phyloP scores from a whole-genome alignment of 2,797 vertebrate species.

The Anniella stebbinsi region DNA sequence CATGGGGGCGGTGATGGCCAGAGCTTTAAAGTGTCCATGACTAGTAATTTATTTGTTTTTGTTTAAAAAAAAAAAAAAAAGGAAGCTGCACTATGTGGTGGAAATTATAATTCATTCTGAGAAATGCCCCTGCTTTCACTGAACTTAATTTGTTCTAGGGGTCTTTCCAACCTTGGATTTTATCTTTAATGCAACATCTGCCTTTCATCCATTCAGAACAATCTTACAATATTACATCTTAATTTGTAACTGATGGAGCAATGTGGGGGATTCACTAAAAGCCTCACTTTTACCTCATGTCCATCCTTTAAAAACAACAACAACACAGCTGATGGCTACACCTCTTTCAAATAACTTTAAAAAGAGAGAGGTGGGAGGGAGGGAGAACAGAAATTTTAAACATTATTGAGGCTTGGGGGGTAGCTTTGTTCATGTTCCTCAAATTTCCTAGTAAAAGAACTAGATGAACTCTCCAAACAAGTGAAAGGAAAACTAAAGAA shows the following conservation, averaged over 20 bases:
- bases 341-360: not conserved
- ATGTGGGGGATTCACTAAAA: no score
- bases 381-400: not conserved
- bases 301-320: no score
- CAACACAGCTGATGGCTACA: not conserved
- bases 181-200: not conserved
- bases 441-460: not conserved
- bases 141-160: constrained; percentile 66
- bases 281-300: not conserved
- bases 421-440: not conserved
- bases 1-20: constrained; percentile 75
- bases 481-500: not conserved
- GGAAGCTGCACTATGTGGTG: constrained; percentile 67
- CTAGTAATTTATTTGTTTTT: constrained; percentile 41
- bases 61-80: constrained; percentile 51
- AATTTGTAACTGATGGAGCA: not conserved
- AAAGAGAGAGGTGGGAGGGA: no score
- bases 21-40: constrained; percentile 65
- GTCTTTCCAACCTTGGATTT: constrained; percentile 35
- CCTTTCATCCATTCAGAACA: not conserved
- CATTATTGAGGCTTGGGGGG: no score
- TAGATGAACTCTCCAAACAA: not conserved
- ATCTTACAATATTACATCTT: not conserved
- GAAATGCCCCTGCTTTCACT: constrained; percentile 70
- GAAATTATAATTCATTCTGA: constrained; percentile 72